Evolutionary conservation across 2,797 vertebrate genomes (phyloP), one percentile per base, ranked within the genome.

Genomic region (Pampus argenteus): DNA sequence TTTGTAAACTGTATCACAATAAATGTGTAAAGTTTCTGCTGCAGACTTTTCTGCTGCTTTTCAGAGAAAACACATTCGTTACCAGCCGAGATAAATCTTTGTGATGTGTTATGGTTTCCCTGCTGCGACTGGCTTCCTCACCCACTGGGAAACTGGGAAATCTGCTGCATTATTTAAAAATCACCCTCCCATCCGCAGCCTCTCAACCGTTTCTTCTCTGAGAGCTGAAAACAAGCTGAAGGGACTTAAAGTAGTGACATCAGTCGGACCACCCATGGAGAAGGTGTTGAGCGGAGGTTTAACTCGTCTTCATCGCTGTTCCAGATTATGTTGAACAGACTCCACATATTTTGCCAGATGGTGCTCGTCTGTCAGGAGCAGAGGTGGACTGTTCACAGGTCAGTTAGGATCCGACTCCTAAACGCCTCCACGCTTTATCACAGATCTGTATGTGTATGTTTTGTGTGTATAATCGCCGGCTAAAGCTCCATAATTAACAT

Each of bases 111-210:
- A 9, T 65, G 38, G 70, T 49, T 54, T 45, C 58, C 74, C 81
- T 9, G 2, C 78, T 68, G 75, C 18, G 75, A 49, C 31, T 44
- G 60, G 45, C 61, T 57, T 36, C 51, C 69, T 61, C 73, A 17
- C 79, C 73, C 74, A 3, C 84, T 66, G 76, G 14, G 78, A 54
- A 45, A 52, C 3, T 5, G 2, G 72, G 40, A 74, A 62, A 22
- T 70, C 52, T 65, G 48, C 56, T 82, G 70, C 77, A 82, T 80
- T 85, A 82, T 82, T 85, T 66, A 85, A 69, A 66, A 66, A 51
- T 29, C 66, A 10, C 3, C 58, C 47, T 62, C 55, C 48, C 25
- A n/a, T 48, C 10, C 26, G 6, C 20, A 28, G 45, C 45, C 60
- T 74, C 48, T 6, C 15, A 70, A 51, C 34, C 25, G 1, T 44